Base-by-base conservation (phyloP, 2,113 vertebrate genomes). In the Pteropus alecto region DNA sequence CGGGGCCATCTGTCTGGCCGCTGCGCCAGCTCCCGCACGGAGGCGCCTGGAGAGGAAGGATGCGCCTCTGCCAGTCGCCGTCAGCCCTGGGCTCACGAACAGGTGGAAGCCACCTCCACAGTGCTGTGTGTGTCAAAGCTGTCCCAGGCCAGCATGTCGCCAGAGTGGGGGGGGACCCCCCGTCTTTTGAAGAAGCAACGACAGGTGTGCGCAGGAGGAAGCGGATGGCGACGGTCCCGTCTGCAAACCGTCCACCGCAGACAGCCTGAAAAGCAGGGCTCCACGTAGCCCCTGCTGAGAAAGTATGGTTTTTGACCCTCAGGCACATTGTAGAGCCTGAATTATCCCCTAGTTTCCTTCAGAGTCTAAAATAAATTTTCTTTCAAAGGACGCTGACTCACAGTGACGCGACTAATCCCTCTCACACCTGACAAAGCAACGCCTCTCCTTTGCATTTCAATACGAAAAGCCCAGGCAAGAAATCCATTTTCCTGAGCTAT, bases 321-420 rank as follows among this genome's bases (percentile, higher is more conserved):
- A 6, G 38, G 11, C 9, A 87, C 21, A 26, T 41, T 67, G 48
- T 58, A 22, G 14, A 7, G 7, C 41, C 22, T 67, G 67, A 63
- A 65, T 73, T 18, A 78, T 56, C 24, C 22, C n/a, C 43, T 30
- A 3, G n/a, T 51, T 97, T 88, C n/a, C 67, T 88, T 46, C 73
- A 65, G 5, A 78, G 10, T 46, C 73, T 93, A 90, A 94, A 86
- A 54, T 90, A 38, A 89, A 86, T 51, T 46, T 96, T 70, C 89
- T 76, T 86, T 46, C 38, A 14, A 56, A 90, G 41, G 7, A 35
- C 43, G 91, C 41, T 93, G 82, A 96, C 21, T 93, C 92, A 74
- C 28, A 11, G 8, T 13, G 51, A 19, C 0, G 5, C 2, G 3
- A 56, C 30, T 78, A 58, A 76, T 41, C 61, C 35, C 46, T 81